Percentiles rank a stretch among this genome's conserved stretches.
phyloP scores from a whole-genome alignment of 1,140 invertebrate species.

The Saccostrea echinata region DNA sequence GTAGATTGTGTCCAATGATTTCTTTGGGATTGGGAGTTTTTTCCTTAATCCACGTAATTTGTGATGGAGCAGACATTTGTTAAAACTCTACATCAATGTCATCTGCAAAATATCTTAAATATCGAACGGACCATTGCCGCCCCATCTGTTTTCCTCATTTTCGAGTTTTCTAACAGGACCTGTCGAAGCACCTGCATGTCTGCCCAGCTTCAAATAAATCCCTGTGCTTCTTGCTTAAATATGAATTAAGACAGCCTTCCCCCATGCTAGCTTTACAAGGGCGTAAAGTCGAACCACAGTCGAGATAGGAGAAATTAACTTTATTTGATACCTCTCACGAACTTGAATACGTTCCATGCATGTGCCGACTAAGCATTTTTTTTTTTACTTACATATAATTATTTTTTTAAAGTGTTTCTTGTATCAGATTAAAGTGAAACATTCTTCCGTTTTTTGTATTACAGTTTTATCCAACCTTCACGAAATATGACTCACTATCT shows the following conservation, averaged over 20 bases:
- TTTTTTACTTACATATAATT: constrained; percentile 6
- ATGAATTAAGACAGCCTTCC: neutral
- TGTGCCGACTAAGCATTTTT: neutral
- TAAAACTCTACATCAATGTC: neutral
- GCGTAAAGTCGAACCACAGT: neutral
- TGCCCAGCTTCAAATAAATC: constrained; percentile 5
- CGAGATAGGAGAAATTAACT: neutral
- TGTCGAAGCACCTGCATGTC: constrained; percentile 15
- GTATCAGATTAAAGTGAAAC: neutral
- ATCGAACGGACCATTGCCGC: neutral
- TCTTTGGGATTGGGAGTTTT: neutral
- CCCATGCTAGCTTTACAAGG: constrained; percentile 11
- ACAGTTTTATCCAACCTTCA: constrained; percentile 22
- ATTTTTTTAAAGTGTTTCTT: neutral
- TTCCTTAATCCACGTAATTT: neutral
- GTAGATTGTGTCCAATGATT: neutral
- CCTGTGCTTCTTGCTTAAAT: neutral
- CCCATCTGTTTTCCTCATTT: constrained; percentile 5
- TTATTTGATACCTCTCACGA: constrained; percentile 6
- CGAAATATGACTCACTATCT: constrained; percentile 37
- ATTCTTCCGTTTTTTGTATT: neutral
- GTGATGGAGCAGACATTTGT: neutral
- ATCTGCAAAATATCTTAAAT: neutral
- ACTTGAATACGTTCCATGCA: neutral
- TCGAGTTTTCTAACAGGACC: neutral